Evolutionary conservation across 1,140 invertebrate genomes (phyloP), one percentile per base, ranked within the genome.

Genomic region (Alviniconcha marisindica): DNA sequence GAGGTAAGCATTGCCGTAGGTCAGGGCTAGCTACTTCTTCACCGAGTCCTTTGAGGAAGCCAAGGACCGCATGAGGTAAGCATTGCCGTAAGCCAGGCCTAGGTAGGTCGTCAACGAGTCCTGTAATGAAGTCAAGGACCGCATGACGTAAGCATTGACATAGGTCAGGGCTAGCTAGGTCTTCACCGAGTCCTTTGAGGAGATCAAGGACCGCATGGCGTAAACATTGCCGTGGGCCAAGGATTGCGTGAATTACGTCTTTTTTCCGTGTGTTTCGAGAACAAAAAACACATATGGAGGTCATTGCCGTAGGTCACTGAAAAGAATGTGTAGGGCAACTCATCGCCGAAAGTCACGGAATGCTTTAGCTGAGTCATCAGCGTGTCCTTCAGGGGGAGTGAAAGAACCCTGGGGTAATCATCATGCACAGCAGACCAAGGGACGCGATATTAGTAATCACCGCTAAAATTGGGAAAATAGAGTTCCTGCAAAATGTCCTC

Each of bases 141-240:
- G 99, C 93, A 98, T 99, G 96, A 96, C 98, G 99, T 99, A 93
- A 91, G 83, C 21, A 28, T 7, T 60, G 54, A n/a, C n/a, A n/a
- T n/a, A n/a, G n/a, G n/a, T n/a, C n/a, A n/a, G n/a, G n/a, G n/a
- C n/a, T n/a, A n/a, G 97, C 0, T 99, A 99, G 91, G 99, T 98
- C 93, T 99, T 97, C 88, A 99, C 98, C 0, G 97, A 99, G 86
- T 97, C 97, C 0, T 99, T 99, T 91, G 98, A 99, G 88, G 98
- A 99, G 92, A 99, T 98, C 21, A 99, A 99, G 91, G 97, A 99
- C 90, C 98, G 99, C 93, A 98, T 99, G 96, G 96, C 98, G 99
- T 99, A 93, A 91, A 83, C 21, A 28, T 7, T 60, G 54, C n/a
- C n/a, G n/a, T n/a, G n/a, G n/a, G n/a, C n/a, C n/a, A n/a, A n/a